phyloP scores from a whole-genome alignment of 2,797 vertebrate species.

The Phylloscopus collybita region DNA sequence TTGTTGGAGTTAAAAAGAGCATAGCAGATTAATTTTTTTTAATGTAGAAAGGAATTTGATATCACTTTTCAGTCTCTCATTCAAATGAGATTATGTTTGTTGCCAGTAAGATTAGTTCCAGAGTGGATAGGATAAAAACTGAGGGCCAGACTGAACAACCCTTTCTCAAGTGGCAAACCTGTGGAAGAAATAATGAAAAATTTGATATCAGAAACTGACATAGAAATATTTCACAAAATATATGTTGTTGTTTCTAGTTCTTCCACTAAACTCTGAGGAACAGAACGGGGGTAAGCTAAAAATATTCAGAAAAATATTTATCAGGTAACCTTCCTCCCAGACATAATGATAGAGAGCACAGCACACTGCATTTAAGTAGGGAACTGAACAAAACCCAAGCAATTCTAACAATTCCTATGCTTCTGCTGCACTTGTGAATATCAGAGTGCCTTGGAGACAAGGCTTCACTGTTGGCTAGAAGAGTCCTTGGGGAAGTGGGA shows the following conservation, averaged over 20 bases:
- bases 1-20: not conserved
- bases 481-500: not conserved
- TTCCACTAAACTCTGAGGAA: not conserved
- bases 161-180: not conserved
- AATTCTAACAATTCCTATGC: not conserved
- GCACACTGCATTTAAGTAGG: not conserved
- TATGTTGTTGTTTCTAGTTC: not conserved
- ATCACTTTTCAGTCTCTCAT: slow-evolving; percentile 16
- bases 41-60: not conserved
- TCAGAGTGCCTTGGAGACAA: not conserved
- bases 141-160: not conserved
- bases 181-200: not conserved
- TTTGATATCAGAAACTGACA: not conserved
- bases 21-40: slow-evolving; percentile 2
- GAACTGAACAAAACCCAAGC: not conserved
- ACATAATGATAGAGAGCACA: not conserved
- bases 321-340: not conserved
- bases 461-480: not conserved
- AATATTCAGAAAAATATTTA: not conserved
- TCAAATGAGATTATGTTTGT: slow-evolving; percentile 3
- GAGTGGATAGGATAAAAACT: not conserved
- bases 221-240: not conserved
- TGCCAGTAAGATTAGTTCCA: slow-evolving; percentile 5
- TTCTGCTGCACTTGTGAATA: not conserved
- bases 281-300: not conserved